Evolutionary conservation across 2,888 invertebrate species (phyloP).

Genomic region (Mythimna vitellina): DNA sequence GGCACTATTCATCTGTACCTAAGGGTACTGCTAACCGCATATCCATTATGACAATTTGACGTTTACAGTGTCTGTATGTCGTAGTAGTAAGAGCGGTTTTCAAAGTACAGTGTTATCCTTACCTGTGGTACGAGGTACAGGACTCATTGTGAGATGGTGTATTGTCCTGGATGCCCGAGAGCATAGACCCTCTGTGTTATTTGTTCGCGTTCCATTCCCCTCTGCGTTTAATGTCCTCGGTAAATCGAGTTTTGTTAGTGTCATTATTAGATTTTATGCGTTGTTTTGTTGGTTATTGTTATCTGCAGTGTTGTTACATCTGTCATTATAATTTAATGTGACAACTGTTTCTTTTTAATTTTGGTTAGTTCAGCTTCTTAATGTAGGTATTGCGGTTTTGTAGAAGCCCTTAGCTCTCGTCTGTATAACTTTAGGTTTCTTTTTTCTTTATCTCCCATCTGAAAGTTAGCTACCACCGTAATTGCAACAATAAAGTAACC

Average conservation of each 20-base stretch:
- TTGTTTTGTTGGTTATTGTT: slow-evolving; percentile 20
- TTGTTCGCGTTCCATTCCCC: slow-evolving; percentile 53
- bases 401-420: not conserved
- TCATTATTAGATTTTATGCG: slow-evolving; percentile 24
- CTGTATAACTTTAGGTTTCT: slow-evolving; percentile 1
- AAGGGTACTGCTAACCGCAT: slow-evolving; percentile 1
- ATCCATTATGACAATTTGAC: not conserved
- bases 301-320: not conserved
- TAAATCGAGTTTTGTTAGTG: slow-evolving; percentile 39
- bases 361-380: not conserved
- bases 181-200: slow-evolving; percentile 50
- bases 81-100: not conserved
- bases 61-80: not conserved
- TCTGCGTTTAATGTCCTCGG: slow-evolving; percentile 50
- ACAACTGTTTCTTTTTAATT: not conserved
- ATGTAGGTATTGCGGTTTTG: not conserved
- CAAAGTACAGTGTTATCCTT: not conserved
- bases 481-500: slow-evolving; percentile 32
- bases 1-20: slow-evolving; percentile 4
- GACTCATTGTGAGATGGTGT: slow-evolving; percentile 57
- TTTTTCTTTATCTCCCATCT: slow-evolving; percentile 8
- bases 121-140: slow-evolving; percentile 28
- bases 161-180: slow-evolving; percentile 61
- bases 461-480: slow-evolving; percentile 17
- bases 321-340: slow-evolving; percentile 1